phyloP scores from a whole-genome alignment of 1,140 invertebrate genomes.

The Brachionus angularis region DNA sequence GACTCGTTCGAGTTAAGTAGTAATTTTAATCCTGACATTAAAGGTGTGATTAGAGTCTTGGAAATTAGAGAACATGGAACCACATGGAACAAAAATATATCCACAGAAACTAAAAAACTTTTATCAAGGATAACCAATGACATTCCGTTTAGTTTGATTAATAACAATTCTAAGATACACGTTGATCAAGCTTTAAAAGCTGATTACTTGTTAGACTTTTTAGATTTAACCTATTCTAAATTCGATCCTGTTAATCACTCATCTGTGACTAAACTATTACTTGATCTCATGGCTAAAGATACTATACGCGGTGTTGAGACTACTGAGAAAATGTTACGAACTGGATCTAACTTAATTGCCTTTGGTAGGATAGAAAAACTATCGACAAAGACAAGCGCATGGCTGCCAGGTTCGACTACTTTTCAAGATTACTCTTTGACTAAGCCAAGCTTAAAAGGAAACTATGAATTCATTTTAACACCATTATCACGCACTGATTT shows the following conservation, averaged over 20 bases:
- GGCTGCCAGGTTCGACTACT: not conserved
- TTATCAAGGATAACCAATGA: not conserved
- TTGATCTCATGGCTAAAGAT: not conserved
- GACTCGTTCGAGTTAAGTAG: constrained; percentile 16
- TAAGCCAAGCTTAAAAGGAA: not conserved
- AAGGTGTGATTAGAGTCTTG: constrained; percentile 31
- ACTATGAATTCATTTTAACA: constrained; percentile 16
- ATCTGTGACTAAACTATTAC: not conserved
- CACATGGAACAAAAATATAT: not conserved
- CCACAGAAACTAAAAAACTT: constrained; percentile 18
- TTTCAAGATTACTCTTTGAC: not conserved
- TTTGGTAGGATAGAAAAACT: constrained; percentile 38
- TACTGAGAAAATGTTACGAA: constrained; percentile 15
- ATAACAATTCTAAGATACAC: not conserved
- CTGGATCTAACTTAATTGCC: constrained; percentile 8
- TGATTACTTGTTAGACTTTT: constrained; percentile 15
- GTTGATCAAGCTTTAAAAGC: not conserved
- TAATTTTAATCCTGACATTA: not conserved
- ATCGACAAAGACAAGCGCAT: not conserved
- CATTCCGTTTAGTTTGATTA: constrained; percentile 35
- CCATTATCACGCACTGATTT: not conserved
- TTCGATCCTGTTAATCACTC: not conserved
- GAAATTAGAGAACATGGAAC: constrained; percentile 29
- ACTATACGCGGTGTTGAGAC: constrained; percentile 12
- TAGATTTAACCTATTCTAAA: constrained; percentile 27